Evolutionary conservation across 1,140 invertebrate genomes (phyloP).

Genomic region (Acromyrmex charruanus): DNA sequence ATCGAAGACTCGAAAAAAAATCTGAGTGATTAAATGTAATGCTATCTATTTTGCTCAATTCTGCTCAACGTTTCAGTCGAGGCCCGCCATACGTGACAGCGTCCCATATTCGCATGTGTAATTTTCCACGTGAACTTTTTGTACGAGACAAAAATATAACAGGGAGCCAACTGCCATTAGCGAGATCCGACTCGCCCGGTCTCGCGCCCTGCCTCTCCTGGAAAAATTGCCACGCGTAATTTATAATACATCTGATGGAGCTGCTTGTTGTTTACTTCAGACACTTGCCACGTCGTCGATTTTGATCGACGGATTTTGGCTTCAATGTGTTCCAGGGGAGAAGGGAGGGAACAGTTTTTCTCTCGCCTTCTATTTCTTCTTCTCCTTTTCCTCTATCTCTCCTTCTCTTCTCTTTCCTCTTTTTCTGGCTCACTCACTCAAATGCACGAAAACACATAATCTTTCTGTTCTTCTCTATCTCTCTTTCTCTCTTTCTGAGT

Average conservation of each 20-base stretch:
- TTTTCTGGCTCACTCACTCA: neutral
- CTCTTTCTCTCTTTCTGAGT: neutral
- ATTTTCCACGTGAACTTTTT: conserved; percentile 56
- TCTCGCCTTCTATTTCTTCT: conserved; percentile 23
- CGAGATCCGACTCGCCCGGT: conserved; percentile 5
- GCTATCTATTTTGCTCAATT: conserved; percentile 3
- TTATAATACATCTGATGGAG: conserved; percentile 40
- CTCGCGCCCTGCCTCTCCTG: conserved; percentile 52
- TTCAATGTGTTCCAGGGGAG: conserved; percentile 39
- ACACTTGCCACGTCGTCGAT: conserved; percentile 46
- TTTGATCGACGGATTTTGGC: conserved; percentile 45
- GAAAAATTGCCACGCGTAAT: conserved; percentile 70
- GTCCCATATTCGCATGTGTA: conserved; percentile 23
- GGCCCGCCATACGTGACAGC: conserved; percentile 1
- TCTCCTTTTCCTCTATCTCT: neutral
- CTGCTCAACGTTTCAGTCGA: conserved; percentile 15
- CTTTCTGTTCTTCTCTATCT: conserved; percentile 12
- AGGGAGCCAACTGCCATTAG: conserved; percentile 66
- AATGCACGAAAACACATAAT: conserved; percentile 16
- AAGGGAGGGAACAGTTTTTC: conserved; percentile 50
- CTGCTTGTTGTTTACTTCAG: conserved; percentile 6
- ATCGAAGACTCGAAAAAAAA: neutral
- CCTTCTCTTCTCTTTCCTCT: neutral
- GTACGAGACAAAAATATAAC: conserved; percentile 35
- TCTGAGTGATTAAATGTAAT: neutral